phyloP scores from a whole-genome alignment of 30 jellyfish, hydroid and myxozoan genomes.

The Rhopilema esculentum region DNA sequence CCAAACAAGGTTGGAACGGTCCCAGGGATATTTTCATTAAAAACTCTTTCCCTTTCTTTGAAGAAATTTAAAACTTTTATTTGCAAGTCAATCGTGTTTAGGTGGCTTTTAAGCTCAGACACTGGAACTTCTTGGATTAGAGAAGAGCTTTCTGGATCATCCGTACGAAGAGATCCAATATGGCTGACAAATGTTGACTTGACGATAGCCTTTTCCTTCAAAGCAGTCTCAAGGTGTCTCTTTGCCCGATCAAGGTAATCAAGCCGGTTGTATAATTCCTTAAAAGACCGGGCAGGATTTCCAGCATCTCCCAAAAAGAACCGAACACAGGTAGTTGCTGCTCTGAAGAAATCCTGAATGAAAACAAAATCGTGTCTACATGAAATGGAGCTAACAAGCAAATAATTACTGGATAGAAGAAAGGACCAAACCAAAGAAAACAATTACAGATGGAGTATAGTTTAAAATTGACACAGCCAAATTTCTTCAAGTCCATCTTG shows the following conservation, averaged over 20 bases:
- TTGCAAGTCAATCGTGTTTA: conserved; percentile 87
- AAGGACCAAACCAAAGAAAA: no score
- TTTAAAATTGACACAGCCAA: no score
- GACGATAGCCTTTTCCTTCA: conserved; percentile 74
- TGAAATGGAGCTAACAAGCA: neutral
- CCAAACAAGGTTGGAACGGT: conserved; percentile 94
- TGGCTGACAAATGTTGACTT: conserved; percentile 91
- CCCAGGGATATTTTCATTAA: conserved; percentile 23
- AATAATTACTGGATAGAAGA: neutral
- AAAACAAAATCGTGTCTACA: neutral
- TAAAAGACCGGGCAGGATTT: conserved; percentile 79
- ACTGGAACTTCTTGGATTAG: conserved; percentile 74
- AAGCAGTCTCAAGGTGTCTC: conserved; percentile 70
- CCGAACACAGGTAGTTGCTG: conserved; percentile 94
- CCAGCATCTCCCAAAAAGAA: conserved; percentile 92
- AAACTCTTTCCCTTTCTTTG: conserved; percentile 16
- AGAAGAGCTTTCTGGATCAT: conserved; percentile 51
- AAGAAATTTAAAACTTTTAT: conserved; percentile 77
- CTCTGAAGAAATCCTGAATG: conserved; percentile 89
- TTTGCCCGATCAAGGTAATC: conserved; percentile 78
- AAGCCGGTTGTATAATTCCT: conserved; percentile 68
- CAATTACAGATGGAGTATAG: no score
- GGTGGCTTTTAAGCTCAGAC: conserved; percentile 78
- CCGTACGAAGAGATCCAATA: conserved; percentile 85
- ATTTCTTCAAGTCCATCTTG: no score